Base-by-base conservation (phyloP, 2,797 vertebrate species). In the Peromyscus attwateri region DNA sequence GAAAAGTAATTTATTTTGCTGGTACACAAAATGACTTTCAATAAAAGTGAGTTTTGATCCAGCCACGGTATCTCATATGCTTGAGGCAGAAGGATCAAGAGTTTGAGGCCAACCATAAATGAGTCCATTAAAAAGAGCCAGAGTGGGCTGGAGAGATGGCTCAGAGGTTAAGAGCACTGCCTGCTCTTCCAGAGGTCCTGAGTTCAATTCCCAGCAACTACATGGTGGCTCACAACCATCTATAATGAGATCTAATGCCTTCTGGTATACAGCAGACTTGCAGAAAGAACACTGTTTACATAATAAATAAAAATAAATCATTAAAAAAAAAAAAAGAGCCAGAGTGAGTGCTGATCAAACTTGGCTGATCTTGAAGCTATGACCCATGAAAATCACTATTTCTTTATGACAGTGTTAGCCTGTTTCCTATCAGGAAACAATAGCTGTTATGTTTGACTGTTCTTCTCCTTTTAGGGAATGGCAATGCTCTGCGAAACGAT, bases 401-500 rank as follows among this genome's bases (percentile, higher is more conserved):
- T 81, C 34, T 85, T 92, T 37, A 52, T 73, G 46, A 77, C 85
- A 84, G 2, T 91, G 96, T 77, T 89, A 60, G 43, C 77, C 29
- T 79, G 4, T 87, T 96, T 97, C 82, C 57, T 85, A 25, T 40
- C 73, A 93, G 87, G 89, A 91, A 91, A 97, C 68, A 95, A 75
- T 34, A 34, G 40, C 66, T 77, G 29, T 68, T 9, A 40, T 55
- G 21, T 97, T 90, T 97, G 71, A 95, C 43, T 83, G 23, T 95
- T 89, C 96, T 81, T 73, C 17, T 77, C 62, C 11, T 97, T 88
- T 27, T 96, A 99, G 99, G 99, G 99, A 57, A 99, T 99, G 99
- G 99, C 99, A 46, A 99, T 99, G 99, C 99, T 99, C 21, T 99
- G 99, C 4, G 99, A 99, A 96, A 99, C 99, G 1, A 99, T 99